phyloP scores from a whole-genome alignment of 2,113 vertebrate species.

The Gallinago paraguaiae region DNA sequence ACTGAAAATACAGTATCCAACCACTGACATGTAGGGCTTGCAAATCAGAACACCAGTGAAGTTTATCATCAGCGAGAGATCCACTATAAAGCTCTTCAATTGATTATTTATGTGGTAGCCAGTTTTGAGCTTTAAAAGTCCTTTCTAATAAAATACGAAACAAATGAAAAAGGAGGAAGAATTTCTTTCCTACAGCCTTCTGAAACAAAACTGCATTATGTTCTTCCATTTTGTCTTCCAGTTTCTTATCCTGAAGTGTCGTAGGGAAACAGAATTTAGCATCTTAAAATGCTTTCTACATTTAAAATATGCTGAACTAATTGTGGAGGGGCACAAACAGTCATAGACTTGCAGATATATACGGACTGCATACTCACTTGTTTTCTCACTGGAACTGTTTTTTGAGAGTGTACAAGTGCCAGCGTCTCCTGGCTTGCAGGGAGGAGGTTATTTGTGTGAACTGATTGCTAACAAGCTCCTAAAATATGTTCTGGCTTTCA shows the following conservation, averaged over 20 bases:
- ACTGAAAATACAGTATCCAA: background rate
- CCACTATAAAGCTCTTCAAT: background rate
- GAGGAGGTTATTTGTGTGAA: background rate
- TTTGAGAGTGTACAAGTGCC: background rate
- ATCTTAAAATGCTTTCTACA: background rate
- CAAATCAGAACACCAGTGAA: background rate
- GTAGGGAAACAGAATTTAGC: background rate
- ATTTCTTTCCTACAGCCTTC: background rate
- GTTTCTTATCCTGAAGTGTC: background rate
- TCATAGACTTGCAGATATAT: background rate
- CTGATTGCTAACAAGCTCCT: background rate
- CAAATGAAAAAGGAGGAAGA: background rate
- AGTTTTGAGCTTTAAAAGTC: background rate
- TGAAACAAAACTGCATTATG: background rate
- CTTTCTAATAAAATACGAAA: background rate
- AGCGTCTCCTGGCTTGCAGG: background rate
- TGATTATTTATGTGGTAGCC: background rate
- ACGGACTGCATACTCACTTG: background rate
- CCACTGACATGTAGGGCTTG: background rate
- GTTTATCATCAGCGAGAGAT: background rate
- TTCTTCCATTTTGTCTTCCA: background rate
- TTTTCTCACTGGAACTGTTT: background rate
- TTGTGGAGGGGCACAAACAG: background rate
- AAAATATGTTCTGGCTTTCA: background rate
- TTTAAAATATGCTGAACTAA: background rate